Conservation (phyloP, 2,113 vertebrate genomes). For the Toxostoma redivivum region DNA sequence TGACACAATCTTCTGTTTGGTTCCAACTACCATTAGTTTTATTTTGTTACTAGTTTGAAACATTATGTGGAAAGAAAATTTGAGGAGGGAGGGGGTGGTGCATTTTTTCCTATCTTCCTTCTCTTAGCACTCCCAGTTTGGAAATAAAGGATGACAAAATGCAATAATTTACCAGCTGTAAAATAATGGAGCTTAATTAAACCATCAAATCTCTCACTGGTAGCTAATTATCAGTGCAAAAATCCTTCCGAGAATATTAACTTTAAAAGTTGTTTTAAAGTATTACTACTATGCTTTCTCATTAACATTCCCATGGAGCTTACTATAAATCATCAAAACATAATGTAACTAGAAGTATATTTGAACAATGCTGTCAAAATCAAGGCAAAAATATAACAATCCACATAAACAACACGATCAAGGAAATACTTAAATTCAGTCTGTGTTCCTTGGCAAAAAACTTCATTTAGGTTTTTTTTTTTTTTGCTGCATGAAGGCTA, state of each 20-base stretch:
- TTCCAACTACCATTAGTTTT: background rate
- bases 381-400: background rate
- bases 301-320: background rate
- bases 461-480: background rate
- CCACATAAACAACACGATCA: background rate
- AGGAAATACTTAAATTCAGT: background rate
- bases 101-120: background rate
- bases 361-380: background rate
- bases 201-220: background rate
- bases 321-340: background rate
- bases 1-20: background rate
- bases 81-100: accelerated
- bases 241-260: background rate
- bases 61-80: background rate
- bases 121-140: background rate
- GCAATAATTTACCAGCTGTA: background rate
- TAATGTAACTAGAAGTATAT: background rate
- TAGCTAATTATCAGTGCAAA: background rate
- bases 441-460: background rate
- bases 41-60: background rate
- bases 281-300: background rate
- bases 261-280: background rate
- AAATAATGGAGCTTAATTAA: background rate
- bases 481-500: background rate
- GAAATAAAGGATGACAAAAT: background rate